Conservation (phyloP, 2,113 vertebrate genomes). For the Gasterosteus aculeatus region DNA sequence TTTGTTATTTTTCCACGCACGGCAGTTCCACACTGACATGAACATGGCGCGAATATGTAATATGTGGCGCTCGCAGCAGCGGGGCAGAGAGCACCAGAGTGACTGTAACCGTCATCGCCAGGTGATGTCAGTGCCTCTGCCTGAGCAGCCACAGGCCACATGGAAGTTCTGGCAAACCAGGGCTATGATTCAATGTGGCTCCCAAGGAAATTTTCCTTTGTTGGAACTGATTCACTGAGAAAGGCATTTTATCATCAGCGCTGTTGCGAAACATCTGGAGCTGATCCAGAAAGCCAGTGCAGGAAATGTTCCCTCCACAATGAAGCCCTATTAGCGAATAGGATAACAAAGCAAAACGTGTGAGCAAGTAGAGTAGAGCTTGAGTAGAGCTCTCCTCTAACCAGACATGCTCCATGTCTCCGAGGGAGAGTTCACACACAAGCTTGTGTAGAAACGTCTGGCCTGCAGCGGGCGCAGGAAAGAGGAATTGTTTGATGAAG, state of each 20-base stretch:
- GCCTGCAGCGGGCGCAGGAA: neutral
- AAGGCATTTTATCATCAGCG: constrained; percentile 36
- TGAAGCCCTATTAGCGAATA: neutral
- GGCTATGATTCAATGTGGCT: constrained; percentile 15
- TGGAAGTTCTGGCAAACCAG: neutral
- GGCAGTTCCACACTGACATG: too few species aligned
- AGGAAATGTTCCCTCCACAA: constrained; percentile 4
- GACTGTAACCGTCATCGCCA: neutral
- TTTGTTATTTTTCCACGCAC: neutral
- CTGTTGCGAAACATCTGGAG: constrained; percentile 15
- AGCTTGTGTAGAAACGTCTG: neutral
- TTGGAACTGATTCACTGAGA: constrained; percentile 27
- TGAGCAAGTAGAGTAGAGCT: too few species aligned
- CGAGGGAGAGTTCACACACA: neutral
- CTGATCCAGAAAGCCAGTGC: neutral
- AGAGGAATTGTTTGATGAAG: constrained; percentile 27
- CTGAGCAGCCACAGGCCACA: neutral
- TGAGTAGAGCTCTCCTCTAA: too few species aligned
- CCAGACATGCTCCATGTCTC: too few species aligned
- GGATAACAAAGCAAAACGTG: neutral
- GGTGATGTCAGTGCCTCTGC: neutral
- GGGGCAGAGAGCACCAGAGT: too few species aligned
- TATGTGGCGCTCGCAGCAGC: too few species aligned
- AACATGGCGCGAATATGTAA: too few species aligned
- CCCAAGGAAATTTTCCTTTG: neutral